Evolutionary conservation across 2,113 vertebrate species (phyloP).

Genomic region (Tenrec ecaudatus): DNA sequence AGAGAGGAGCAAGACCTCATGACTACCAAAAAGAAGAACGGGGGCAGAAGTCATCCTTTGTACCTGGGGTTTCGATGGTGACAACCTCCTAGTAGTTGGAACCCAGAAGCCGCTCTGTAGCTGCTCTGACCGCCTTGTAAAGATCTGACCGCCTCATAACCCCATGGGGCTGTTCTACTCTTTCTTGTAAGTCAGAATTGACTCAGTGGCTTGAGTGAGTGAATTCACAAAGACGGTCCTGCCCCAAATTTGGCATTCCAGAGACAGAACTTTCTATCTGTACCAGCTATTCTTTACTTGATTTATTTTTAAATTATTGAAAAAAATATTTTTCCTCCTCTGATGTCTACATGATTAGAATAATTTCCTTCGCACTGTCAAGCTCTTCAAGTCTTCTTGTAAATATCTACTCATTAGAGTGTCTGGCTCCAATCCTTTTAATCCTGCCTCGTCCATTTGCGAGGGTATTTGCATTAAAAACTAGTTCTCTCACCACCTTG

Average conservation of each 20-base stretch:
- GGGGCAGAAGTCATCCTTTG: too few species aligned
- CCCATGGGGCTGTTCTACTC: too few species aligned
- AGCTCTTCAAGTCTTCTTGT: not conserved
- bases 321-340: not conserved
- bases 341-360: constrained; percentile 27
- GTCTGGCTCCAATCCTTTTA: constrained; percentile 7
- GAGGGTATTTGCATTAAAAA: constrained; percentile 11
- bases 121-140: too few species aligned
- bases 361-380: constrained; percentile 24
- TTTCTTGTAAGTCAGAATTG: too few species aligned
- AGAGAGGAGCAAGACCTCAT: too few species aligned
- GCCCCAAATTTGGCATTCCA: not conserved
- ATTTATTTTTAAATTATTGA: not conserved
- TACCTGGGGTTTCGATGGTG: too few species aligned
- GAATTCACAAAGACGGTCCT: not conserved
- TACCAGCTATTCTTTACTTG: constrained; percentile 13
- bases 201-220: too few species aligned
- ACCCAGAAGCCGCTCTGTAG: too few species aligned
- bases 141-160: too few species aligned
- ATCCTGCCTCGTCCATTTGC: constrained; percentile 33
- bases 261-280: not conserved
- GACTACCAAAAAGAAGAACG: too few species aligned
- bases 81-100: too few species aligned
- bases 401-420: not conserved
- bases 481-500: not conserved